Evolutionary conservation across 2,888 invertebrate genomes (phyloP).

Genomic region (Spialia ferax): DNA sequence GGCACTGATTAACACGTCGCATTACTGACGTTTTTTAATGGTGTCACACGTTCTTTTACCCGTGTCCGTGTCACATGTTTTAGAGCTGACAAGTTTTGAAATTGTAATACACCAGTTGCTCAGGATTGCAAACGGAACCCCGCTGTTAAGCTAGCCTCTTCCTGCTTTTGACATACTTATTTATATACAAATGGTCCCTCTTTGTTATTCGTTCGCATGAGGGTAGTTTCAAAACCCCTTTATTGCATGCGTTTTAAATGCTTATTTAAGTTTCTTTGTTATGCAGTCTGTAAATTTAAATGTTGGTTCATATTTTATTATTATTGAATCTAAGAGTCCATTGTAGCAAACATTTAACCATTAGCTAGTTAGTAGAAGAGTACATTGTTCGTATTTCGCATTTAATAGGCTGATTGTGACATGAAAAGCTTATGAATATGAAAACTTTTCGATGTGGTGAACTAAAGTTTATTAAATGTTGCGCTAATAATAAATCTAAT

Average conservation of each 20-base stretch:
- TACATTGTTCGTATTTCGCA: neutral
- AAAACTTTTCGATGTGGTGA: neutral
- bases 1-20: constrained; percentile 41
- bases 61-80: constrained; percentile 52
- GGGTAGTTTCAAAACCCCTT: constrained; percentile 46
- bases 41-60: constrained; percentile 52
- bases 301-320: constrained; percentile 11
- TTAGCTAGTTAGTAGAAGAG: too few species aligned
- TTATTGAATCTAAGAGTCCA: constrained; percentile 7
- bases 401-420: neutral
- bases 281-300: constrained; percentile 17
- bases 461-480: neutral
- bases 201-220: constrained; percentile 54
- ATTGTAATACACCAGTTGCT: constrained; percentile 52
- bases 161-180: constrained; percentile 72
- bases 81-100: constrained; percentile 57
- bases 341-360: constrained; percentile 20
- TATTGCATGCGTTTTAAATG: constrained; percentile 16
- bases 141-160: constrained; percentile 51
- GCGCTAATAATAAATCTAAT: neutral
- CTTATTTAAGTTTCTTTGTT: constrained; percentile 31
- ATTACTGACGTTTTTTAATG: constrained; percentile 52
- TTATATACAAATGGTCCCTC: constrained; percentile 57
- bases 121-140: constrained; percentile 59
- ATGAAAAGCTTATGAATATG: constrained; percentile 1